Evolutionary conservation across 1,140 invertebrate genomes (phyloP), one percentile per base, ranked within the genome.

Genomic region (Drosophila parabipectinata): DNA sequence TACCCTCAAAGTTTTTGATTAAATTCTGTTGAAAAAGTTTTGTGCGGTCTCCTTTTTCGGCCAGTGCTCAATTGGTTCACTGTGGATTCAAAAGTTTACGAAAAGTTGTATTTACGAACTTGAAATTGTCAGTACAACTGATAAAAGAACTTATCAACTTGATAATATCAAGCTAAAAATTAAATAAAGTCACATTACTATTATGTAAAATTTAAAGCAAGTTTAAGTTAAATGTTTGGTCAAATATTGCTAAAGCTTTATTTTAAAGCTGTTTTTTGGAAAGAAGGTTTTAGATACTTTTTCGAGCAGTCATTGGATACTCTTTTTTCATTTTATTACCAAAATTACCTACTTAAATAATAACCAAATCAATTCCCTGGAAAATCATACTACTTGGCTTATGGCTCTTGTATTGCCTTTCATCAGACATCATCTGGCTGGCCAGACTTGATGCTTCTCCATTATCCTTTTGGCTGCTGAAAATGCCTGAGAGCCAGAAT

Each of bases 1-100:
- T 69, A 37, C 18, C 34, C 67, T 39, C 55, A 62, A 85, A 85
- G 48, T 82, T 85, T 88, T 85, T 76, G 81, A 85, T 85, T 85
- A 85, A 87, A 85, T 85, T 87, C 78, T 61, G 58, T 57, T 75
- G 37, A 53, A 44, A 37, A 72, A 55, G 45, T 69, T 44, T 57
- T 72, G 30, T 62, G 61, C 37, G 56, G 63, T 12, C 62, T 62
- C 45, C 39, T 61, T 57, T 60, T 34, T 41, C 37, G 50, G 52
- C 56, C 52, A 21, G 15, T 57, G 54, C 53, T 54, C 72, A 75
- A 75, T 75, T 75, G 61, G 50, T 76, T 76, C 44, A 32, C 67
- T 72, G 56, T 52, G 50, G 68, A 72, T 72, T 34, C n/a, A 37
- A 72, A 72, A 72, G 37, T 59, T 71, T 72, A 3, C 24, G 34